These are phyloP conservation scores for Opisthograptis luteolata DNA, from an alignment of 2,888 invertebrate genomes.

Conservation along the genomic window DNA sequence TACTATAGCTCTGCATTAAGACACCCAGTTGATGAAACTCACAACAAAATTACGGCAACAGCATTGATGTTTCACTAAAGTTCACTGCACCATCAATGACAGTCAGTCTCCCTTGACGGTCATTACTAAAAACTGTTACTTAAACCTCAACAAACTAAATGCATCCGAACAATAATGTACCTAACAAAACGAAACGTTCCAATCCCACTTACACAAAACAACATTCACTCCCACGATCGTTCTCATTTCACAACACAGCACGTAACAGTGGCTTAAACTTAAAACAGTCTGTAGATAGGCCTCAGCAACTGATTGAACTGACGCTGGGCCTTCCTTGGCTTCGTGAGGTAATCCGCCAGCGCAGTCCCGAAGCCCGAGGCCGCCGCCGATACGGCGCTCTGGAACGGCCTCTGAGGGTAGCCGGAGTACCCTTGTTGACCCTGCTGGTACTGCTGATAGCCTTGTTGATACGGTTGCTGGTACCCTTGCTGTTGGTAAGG, in stretches of 20 bases:
- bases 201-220: conserved; percentile 1
- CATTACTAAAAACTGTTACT: too few species aligned
- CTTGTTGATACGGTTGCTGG: conserved; percentile 54
- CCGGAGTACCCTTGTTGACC: conserved; percentile 32
- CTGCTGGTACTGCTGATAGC: conserved; percentile 55
- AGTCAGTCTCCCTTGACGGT: too few species aligned
- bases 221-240: conserved; percentile 19
- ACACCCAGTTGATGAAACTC: too few species aligned
- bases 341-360: conserved; percentile 71
- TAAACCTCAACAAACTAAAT: too few species aligned
- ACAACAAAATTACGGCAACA: too few species aligned
- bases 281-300: conserved; percentile 70
- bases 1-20: too few species aligned
- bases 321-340: conserved; percentile 66
- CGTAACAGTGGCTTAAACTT: conserved; percentile 29
- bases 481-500: conserved; percentile 29
- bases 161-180: too few species aligned
- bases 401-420: conserved; percentile 57
- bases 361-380: conserved; percentile 82
- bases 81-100: too few species aligned
- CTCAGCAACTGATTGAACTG: conserved; percentile 67
- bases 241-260: conserved; percentile 19
- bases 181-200: too few species aligned
- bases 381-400: conserved; percentile 66
- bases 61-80: too few species aligned